Evolutionary conservation across 2,888 invertebrate species (phyloP), one percentile per base, ranked within the genome.

Genomic region (Alloscopus bannaensis): DNA sequence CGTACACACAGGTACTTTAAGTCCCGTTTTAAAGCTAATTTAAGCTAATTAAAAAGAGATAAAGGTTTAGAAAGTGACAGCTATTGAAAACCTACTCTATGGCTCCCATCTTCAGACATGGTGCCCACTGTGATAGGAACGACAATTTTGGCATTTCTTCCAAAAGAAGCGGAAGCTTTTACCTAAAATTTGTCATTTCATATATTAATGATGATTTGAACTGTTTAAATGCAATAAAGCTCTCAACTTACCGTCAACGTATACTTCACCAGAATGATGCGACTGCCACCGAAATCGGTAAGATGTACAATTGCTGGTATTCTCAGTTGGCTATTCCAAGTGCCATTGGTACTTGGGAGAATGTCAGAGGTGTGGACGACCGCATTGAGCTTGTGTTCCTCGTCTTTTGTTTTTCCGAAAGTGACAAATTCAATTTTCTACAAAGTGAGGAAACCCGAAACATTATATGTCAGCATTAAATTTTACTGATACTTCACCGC

Each of bases 91-190:
- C n/a, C n/a, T n/a, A n/a, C n/a, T n/a, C n/a, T n/a, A n/a, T n/a
- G n/a, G n/a, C n/a, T n/a, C n/a, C n/a, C n/a, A n/a, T 20, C 18
- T 18, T 26, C 20, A 20, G 66, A 31, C 42, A 50, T 18, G 22
- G 70, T 70, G 1, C 70, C 70, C 3, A 70, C 47, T 8, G 70
- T 70, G 29, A 70, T 59, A 16, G 70, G 70, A 45, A 70, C 47
- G n/a, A 45, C 36, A 26, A 70, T 42, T 22, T 42, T 47, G 11
- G 31, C 18, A 3, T 29, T 70, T 31, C 70, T 59, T 11, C 45
- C 22, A 11, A 28, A 20, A 1, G 70, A 59, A 2, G 45, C 70
- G 0, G 3, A 26, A 8, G 55, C 68, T 55, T 52, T 59, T 11
- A 59, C 59, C 70, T 59, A n/a, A 28, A 18, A 57, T 29, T n/a